Percentiles rank a stretch among this genome's conserved stretches.
Evolutionary conservation across 2,113 vertebrate genomes (phyloP).

Genomic region (Eolophus roseicapilla): DNA sequence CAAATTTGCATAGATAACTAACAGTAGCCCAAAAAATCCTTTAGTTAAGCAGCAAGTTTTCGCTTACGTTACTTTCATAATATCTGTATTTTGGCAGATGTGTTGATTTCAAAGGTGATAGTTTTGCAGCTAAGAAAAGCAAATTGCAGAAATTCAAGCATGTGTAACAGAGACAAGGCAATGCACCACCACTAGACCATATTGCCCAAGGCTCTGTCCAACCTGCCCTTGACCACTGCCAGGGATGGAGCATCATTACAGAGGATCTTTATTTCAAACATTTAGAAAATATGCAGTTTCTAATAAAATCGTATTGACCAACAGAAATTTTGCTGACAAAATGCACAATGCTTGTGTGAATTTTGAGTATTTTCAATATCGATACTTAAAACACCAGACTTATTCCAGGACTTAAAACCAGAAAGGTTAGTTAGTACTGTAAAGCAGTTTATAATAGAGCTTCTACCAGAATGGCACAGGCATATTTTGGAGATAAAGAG

Average conservation of each 20-base stretch:
- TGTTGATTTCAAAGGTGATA: background rate
- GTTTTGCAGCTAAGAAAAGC: background rate
- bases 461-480: background rate
- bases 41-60: background rate
- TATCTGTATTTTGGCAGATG: background rate
- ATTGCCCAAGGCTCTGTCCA: background rate
- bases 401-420: background rate
- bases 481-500: background rate
- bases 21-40: background rate
- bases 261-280: background rate
- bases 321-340: background rate
- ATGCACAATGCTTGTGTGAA: background rate
- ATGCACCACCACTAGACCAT: background rate
- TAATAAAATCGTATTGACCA: background rate
- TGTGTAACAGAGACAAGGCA: background rate
- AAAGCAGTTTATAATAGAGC: background rate
- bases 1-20: background rate
- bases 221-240: background rate
- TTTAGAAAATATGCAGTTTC: rapidly evolving
- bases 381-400: rapidly evolving
- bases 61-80: background rate
- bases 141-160: background rate
- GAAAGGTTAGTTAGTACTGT: background rate
- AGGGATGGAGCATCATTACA: background rate
- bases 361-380: background rate